These are phyloP conservation scores for Aspidoscelis tigris DNA, from an alignment of 2,113 vertebrate genomes.

Conservation along the genomic window DNA sequence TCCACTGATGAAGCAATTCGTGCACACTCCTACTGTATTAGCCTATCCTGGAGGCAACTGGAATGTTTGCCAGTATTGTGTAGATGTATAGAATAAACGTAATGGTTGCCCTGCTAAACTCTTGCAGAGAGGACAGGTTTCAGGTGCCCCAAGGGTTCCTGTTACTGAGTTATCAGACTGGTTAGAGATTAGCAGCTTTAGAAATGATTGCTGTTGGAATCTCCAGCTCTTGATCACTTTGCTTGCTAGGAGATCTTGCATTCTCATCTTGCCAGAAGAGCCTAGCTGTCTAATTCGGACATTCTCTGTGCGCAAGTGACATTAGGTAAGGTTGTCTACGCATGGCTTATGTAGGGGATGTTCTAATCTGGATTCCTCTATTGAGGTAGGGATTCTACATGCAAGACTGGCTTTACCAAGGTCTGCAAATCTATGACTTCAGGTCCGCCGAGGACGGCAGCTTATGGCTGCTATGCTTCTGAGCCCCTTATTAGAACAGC, in stretches of 20 bases:
- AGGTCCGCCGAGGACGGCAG: background rate
- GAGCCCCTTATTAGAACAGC: too few relatives aligned
- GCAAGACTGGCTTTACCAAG: too few relatives aligned
- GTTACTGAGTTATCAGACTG: background rate
- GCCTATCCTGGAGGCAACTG: background rate
- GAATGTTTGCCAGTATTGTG: background rate
- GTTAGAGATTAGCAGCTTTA: background rate
- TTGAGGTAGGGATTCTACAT: too few relatives aligned
- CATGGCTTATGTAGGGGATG: too few relatives aligned
- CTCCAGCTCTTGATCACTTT: background rate
- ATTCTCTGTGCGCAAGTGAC: too few relatives aligned
- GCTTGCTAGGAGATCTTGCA: background rate
- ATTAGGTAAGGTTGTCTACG: too few relatives aligned
- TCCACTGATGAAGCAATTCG: too few relatives aligned
- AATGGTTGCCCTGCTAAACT: too few relatives aligned
- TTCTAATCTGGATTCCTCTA: too few relatives aligned
- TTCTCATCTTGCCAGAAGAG: background rate
- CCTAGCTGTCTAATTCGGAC: background rate
- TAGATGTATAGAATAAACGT: background rate
- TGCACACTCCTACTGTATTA: background rate
- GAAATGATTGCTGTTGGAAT: background rate
- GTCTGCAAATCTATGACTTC: background rate
- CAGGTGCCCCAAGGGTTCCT: background rate
- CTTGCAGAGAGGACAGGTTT: background rate
- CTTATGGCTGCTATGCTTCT: background rate